Conservation (phyloP, 2,797 vertebrate genomes). For the Melanotaenia trifasciata region DNA sequence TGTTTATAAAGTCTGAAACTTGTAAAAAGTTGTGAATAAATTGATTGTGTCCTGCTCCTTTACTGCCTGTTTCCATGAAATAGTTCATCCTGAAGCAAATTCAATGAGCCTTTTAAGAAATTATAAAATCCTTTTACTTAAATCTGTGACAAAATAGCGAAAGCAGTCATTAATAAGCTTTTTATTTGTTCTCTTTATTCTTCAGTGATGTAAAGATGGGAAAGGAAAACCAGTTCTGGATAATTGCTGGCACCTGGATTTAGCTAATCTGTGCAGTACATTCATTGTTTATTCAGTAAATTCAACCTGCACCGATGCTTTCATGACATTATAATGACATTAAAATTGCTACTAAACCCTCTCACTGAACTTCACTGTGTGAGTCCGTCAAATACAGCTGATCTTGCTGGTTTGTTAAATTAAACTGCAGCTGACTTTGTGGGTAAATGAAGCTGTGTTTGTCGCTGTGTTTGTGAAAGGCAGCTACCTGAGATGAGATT, state of each 20-base stretch:
- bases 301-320: slow-evolving; percentile 1
- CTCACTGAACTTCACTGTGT: neutral
- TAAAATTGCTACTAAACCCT: slow-evolving; percentile 18
- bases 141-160: too few species aligned
- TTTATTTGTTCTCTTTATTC: neutral
- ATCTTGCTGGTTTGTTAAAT: slow-evolving; percentile 23
- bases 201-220: neutral
- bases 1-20: too few species aligned
- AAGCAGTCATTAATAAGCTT: too few species aligned
- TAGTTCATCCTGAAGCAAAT: too few species aligned
- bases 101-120: too few species aligned
- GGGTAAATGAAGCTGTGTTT: slow-evolving; percentile 45
- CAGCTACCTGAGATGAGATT: slow-evolving; percentile 80
- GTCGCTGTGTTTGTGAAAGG: slow-evolving; percentile 65
- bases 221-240: slow-evolving; percentile 1
- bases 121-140: too few species aligned
- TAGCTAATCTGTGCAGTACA: slow-evolving; percentile 1
- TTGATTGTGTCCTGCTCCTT: too few species aligned
- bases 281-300: slow-evolving; percentile 27
- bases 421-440: slow-evolving; percentile 31
- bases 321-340: slow-evolving; percentile 3
- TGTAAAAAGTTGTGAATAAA: too few species aligned
- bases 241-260: slow-evolving; percentile 44
- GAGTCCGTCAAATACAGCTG: slow-evolving; percentile 35
- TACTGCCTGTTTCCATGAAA: too few species aligned